Conservation (phyloP, 2,888 invertebrate species). For the Caenorhabditis sp. region DNA sequence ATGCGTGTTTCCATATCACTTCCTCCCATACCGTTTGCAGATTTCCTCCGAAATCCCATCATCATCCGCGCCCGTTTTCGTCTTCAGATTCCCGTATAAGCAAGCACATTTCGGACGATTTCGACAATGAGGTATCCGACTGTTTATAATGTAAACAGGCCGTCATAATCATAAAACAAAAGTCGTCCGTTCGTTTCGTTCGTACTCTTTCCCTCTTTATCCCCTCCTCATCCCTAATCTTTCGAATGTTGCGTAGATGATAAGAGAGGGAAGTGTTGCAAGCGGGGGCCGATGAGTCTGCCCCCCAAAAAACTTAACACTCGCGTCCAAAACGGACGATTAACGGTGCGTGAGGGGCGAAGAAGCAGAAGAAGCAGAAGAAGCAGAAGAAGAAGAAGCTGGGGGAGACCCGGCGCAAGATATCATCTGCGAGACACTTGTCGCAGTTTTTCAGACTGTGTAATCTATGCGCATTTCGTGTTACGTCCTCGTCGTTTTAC, state of each 20-base stretch:
- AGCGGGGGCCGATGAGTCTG: constrained; percentile 16
- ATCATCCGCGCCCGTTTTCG: constrained; percentile 3
- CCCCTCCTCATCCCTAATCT: neutral
- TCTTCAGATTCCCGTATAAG: constrained; percentile 6
- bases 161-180: constrained; percentile 47
- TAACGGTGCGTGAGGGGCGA: no score
- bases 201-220: neutral
- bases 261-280: constrained; percentile 16
- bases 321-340: constrained; percentile 38
- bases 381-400: constrained; percentile 5
- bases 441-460: constrained; percentile 48
- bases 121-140: constrained; percentile 34
- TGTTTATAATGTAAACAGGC: constrained; percentile 47
- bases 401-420: constrained; percentile 28
- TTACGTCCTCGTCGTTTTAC: constrained; percentile 29
- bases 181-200: neutral
- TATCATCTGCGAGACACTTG: constrained; percentile 46
- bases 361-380: neutral
- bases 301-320: constrained; percentile 45
- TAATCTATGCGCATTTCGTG: constrained; percentile 42
- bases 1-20: no score
- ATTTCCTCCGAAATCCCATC: constrained; percentile 12
- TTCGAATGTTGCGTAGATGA: constrained; percentile 12
- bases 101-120: constrained; percentile 24
- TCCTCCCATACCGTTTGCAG: neutral